These are phyloP conservation scores for Xenopus borealis DNA, from an alignment of 2,113 vertebrate genomes.

Conservation along the genomic window DNA sequence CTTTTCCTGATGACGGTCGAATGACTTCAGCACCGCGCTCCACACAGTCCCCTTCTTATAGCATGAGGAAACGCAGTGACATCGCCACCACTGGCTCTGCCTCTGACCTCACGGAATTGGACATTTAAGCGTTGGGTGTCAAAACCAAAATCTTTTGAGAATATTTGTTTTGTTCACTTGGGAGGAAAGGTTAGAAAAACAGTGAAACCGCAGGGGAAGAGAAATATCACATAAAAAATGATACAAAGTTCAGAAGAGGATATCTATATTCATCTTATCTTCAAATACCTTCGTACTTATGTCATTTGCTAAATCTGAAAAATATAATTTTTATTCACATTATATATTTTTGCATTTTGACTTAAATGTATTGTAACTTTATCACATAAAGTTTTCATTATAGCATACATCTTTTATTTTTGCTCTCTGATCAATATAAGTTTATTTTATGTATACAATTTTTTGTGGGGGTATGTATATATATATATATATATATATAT, in stretches of 20 bases:
- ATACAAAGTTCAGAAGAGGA: not conserved
- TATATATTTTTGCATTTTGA: not conserved
- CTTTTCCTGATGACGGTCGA: constrained; percentile 26
- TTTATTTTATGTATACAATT: too few species aligned
- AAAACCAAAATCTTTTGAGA: not conserved
- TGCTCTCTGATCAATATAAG: too few species aligned
- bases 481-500: too few species aligned
- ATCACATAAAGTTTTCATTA: too few species aligned
- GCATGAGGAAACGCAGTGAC: constrained; percentile 26
- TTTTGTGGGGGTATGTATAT: too few species aligned
- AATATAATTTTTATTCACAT: too few species aligned
- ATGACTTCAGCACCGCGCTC: constrained; percentile 14
- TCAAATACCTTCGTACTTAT: too few species aligned
- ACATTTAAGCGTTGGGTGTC: constrained; percentile 1
- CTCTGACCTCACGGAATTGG: constrained; percentile 42
- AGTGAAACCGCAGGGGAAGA: constrained; percentile 10
- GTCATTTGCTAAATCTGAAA: too few species aligned
- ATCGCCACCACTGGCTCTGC: constrained; percentile 16
- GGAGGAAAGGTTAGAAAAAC: constrained; percentile 25
- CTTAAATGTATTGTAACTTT: too few species aligned
- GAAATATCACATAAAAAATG: constrained; percentile 1
- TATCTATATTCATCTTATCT: not conserved
- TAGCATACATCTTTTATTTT: too few species aligned
- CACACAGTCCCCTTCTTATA: constrained; percentile 41
- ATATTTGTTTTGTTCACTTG: constrained; percentile 10